Percentiles rank a stretch among this genome's conserved stretches.
phyloP scores from a whole-genome alignment of 2,113 vertebrate genomes.

The Corythornis cristatus region DNA sequence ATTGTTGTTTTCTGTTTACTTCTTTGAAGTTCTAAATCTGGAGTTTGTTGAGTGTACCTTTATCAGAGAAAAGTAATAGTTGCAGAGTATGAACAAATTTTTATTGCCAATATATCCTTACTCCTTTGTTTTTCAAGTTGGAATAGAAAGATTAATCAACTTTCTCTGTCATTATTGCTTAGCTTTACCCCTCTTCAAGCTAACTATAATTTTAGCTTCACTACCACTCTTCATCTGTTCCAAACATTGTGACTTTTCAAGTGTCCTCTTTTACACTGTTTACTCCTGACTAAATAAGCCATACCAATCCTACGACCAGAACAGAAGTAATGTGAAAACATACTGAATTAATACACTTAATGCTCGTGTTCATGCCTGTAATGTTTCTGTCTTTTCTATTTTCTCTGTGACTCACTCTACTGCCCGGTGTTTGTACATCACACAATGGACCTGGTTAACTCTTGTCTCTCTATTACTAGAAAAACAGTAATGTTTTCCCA shows the following conservation, averaged over 20 bases:
- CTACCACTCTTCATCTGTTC: not conserved
- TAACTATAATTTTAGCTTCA: not conserved
- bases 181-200: not conserved
- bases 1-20: not conserved
- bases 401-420: not conserved
- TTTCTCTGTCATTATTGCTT: not conserved
- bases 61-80: not conserved
- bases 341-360: not conserved
- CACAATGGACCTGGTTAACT: not conserved
- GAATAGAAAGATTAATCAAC: not conserved
- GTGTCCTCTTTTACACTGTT: not conserved
- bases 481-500: not conserved
- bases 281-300: not conserved
- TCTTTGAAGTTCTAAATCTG: not conserved
- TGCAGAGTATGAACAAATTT: not conserved
- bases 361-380: not conserved
- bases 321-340: not conserved
- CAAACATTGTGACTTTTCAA: not conserved
- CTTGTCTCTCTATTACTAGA: not conserved
- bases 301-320: not conserved
- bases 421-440: not conserved
- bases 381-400: not conserved
- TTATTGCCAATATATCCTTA: not conserved
- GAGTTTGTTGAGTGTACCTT: not conserved
- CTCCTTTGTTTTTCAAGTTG: not conserved